Evolutionary conservation across 2,797 vertebrate genomes (phyloP), one percentile per base, ranked within the genome.

Genomic region (Odontamblyopus lacepedii): DNA sequence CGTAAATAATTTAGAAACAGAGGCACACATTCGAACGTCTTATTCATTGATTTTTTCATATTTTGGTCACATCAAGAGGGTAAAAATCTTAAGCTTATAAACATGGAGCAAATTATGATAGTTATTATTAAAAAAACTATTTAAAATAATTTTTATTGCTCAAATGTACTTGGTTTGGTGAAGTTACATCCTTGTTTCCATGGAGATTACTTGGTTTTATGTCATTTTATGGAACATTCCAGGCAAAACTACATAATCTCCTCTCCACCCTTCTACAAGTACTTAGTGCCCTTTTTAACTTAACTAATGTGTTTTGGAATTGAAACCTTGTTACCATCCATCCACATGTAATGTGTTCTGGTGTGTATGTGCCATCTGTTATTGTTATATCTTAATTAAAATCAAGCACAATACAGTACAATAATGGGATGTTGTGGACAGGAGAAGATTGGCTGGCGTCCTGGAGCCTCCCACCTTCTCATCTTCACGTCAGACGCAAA

Each of bases 401-500:
- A 57, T 26, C 23, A 6, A 56, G 51, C 19, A 48, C 44, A 15
- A 23, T 23, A 23, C n/a, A 57, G 56, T 57, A 12, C 56, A 12
- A 27, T 55, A 55, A 55, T 16, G 27, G 6, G 30, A 30, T 60
- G 13, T 60, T 70, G 73, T 60, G 5, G 71, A 16, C 78, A 99
- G 98, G 93, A 99, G 26, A 94, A 95, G 80, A 98, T 99, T 1
- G 98, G 98, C 78, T 99, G 98, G 98, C 96, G 98, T 56, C 95
- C 95, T 0, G 97, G 94, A 18, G 98, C 98, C 0, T 98, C 98
- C 64, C 98, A 98, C 84, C 92, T 99, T 41, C 93, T 99, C 1
- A 97, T 99, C 77, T 99, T 99, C 89, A 98, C 97, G 69, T 98
- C 97, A 0, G 98, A 99, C 0, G 98, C 97, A 27, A 98, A 97